Conservation (phyloP, 2,113 vertebrate species). For the Pontoporia blainvillei region DNA sequence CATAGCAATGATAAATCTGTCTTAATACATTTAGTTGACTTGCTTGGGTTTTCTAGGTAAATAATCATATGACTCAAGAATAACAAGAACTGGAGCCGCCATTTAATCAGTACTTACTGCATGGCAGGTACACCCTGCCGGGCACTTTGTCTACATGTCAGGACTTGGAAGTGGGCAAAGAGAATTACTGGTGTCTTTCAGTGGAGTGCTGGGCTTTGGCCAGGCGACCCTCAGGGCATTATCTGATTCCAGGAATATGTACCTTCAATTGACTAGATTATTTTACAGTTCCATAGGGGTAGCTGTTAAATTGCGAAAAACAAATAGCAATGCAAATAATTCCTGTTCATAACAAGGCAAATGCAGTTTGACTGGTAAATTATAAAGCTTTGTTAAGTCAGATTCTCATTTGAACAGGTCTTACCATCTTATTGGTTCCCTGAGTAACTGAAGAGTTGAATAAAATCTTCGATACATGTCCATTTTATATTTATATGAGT, state of each 20-base stretch:
- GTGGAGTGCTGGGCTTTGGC: not conserved
- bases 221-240: not conserved
- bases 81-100: not conserved
- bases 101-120: not conserved
- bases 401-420: not conserved
- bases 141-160: not conserved
- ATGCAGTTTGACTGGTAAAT: not conserved
- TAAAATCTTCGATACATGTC: not conserved
- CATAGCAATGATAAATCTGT: not conserved
- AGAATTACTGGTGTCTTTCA: not conserved
- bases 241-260: not conserved
- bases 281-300: not conserved
- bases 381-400: not conserved
- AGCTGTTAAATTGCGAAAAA: not conserved
- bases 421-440: not conserved
- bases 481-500: not conserved
- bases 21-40: not conserved
- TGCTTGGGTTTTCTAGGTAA: not conserved
- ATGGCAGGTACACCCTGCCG: not conserved
- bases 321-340: not conserved
- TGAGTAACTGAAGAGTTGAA: not conserved
- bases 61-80: not conserved
- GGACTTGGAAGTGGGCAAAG: not conserved
- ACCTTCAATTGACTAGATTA: not conserved
- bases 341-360: not conserved